Evolutionary conservation across 2,797 vertebrate species (phyloP), one percentile per base, ranked within the genome.

Genomic region (Anguilla megastoma): DNA sequence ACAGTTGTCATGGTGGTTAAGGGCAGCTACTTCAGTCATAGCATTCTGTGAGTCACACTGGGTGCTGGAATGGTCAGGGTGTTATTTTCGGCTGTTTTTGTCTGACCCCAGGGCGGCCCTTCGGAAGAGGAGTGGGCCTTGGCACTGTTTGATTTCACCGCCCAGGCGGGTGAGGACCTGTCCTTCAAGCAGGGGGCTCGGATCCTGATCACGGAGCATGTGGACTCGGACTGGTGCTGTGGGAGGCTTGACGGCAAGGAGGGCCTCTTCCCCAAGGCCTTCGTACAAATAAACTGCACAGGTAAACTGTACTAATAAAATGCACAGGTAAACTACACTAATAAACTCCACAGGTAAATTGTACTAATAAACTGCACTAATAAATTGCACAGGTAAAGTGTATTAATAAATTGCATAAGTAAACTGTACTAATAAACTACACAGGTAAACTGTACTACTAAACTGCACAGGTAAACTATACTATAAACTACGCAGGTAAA

Each of bases 71-170:
- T 69, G 56, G 2, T 63, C 30, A 18, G 74, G 30, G 56, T 66
- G 4, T n/a, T 36, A 41, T n/a, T 74, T 83, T 74, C 3, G 3
- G 12, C 86, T 71, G 85, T 41, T 33, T 66, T 41, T 54, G 27
- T 79, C 27, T 87, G 69, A 76, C 21, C 86, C 4, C 1, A 93
- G 92, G 56, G 2, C 0, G 90, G 21, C 16, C 60, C 82, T 56
- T 50, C 50, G 18, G 50, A 30, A 84, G 24, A 87, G 84, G 94
- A 97, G 88, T 98, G 97, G 97, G 97, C 93, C 0, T 93, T 96
- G 93, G 98, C 98, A 0, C 92, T 98, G 85, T 97, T 98, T 58
- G 97, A 97, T 92, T 99, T 98, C 90, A 94, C 94, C 0, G 98
- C 96, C 30, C 97, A 99, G 95, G 95, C 97, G 30, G 94, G 95